Conservation (phyloP, 2,113 vertebrate genomes). For the Spilogale gracilis region DNA sequence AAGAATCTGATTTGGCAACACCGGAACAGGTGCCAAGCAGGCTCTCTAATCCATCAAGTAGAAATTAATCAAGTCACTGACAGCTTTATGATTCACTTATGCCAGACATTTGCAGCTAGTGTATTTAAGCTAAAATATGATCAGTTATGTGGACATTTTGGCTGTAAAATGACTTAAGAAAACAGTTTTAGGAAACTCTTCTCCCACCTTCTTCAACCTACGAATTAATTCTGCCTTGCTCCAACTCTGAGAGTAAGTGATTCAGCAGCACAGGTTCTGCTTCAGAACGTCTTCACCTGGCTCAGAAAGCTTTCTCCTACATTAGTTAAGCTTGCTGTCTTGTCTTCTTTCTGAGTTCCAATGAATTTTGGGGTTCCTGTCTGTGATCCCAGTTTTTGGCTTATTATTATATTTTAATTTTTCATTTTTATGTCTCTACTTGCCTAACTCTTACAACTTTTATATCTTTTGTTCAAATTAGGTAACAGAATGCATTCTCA, state of each 20-base stretch:
- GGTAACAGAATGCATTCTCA: background rate
- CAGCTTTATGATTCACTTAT: background rate
- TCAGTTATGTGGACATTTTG: background rate
- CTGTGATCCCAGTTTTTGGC: background rate
- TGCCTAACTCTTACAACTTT: background rate
- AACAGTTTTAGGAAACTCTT: background rate
- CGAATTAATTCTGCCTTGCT: background rate
- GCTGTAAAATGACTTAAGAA: background rate
- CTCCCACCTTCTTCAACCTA: background rate
- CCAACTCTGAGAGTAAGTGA: background rate
- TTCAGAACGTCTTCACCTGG: background rate
- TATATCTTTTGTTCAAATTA: background rate
- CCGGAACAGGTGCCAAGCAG: background rate
- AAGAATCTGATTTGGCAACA: background rate
- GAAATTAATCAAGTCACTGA: background rate
- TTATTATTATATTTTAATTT: background rate
- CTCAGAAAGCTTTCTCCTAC: background rate
- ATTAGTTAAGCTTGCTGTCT: background rate
- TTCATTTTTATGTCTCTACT: background rate
- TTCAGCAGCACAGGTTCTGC: background rate
- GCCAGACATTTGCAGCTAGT: background rate
- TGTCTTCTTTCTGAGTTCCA: background rate
- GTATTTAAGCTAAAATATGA: background rate
- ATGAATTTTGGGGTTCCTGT: background rate
- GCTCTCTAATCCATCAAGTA: background rate